Base-by-base conservation (phyloP, 2,888 invertebrate species). In the Tanaodytes sp. region DNA sequence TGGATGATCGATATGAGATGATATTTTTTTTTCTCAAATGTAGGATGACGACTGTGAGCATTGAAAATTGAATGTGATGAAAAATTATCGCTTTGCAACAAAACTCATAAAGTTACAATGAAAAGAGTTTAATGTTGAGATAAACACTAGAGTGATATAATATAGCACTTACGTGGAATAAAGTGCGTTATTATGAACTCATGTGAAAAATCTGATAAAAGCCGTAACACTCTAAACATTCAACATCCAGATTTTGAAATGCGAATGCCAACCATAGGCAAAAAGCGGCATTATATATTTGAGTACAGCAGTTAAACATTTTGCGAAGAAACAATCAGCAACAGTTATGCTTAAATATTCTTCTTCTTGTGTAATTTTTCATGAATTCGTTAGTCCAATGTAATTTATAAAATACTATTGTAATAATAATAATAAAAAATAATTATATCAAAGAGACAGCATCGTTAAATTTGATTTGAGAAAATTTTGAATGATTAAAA, bases 201-300 rank as follows among this genome's bases (percentile, higher is more conserved):
- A 42, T 33, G 15, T 54, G 40, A 57, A 57, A 57, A 64, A 43
- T 51, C 61, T 42, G 69, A 69, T 59, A 55, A 65, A 70, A 70
- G 70, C 69, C 39, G 49, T 63, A 59, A 52, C 64, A 69, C 39
- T 64, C 55, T 64, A 64, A 59, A 70, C 65, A 65, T 37, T 46
- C 42, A 70, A 70, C 70, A 70, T 65, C 31, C 46, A 70, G 61
- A 70, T 55, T 69, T 61, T 64, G 39, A 39, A 59, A 61, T 70
- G 64, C 64, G 59, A 70, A 49, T 64, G 61, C 69, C 64, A 64
- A 64, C 59, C 58, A 64, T 59, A 43, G 54, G 37, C 49, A 51
- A 63, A 69, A n/a, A n/a, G 62, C 67, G 42, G 49, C 40, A 39
- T 61, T 51, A 45, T 51, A 30, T 36, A 15, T 61, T 45, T 48